Percentiles rank a stretch among this genome's conserved stretches.
These are phyloP conservation scores for Criorhina ranunculi DNA, from an alignment of 2,888 invertebrate species.

Conservation along the genomic window DNA sequence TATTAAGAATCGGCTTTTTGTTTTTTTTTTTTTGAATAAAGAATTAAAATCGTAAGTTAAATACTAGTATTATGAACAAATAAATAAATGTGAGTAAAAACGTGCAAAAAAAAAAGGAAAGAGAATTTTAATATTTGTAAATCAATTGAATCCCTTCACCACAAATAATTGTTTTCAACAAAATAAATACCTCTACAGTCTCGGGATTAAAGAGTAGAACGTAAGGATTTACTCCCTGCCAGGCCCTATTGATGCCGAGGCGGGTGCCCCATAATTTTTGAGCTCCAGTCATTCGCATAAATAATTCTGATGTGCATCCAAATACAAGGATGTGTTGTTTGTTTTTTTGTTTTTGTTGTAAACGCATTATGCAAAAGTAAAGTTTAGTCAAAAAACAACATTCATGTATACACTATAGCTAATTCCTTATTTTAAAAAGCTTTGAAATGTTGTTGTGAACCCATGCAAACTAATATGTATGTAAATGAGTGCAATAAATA, in stretches of 20 bases:
- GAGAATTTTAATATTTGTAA: conserved; percentile 2
- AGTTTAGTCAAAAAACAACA: conserved; percentile 40
- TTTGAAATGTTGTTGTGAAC: conserved; percentile 2
- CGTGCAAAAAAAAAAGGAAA: conserved; percentile 1
- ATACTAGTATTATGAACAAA: too few relatives aligned
- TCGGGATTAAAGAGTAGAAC: conserved; percentile 85
- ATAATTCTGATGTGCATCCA: conserved; percentile 83
- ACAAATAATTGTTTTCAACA: conserved; percentile 24
- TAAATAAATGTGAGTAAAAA: too few relatives aligned
- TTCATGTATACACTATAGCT: conserved; percentile 22
- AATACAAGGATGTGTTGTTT: background rate
- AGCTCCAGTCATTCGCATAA: conserved; percentile 85
- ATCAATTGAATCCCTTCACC: conserved; percentile 41
- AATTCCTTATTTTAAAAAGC: background rate
- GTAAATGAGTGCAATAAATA: background rate
- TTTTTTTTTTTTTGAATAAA: too few relatives aligned
- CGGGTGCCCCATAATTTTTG: conserved; percentile 85
- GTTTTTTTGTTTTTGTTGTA: conserved; percentile 12
- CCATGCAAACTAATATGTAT: background rate
- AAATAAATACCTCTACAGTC: conserved; percentile 84
- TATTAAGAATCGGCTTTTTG: conserved; percentile 86
- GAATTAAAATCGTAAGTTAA: conserved; percentile 11
- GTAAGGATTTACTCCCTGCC: conserved; percentile 85
- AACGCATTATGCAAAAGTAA: conserved; percentile 34
- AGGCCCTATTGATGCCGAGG: conserved; percentile 85